Percentiles rank a stretch among this genome's conserved stretches.
Evolutionary conservation across 1,140 invertebrate genomes (phyloP).

Genomic region (Drosophila prosaltans): DNA sequence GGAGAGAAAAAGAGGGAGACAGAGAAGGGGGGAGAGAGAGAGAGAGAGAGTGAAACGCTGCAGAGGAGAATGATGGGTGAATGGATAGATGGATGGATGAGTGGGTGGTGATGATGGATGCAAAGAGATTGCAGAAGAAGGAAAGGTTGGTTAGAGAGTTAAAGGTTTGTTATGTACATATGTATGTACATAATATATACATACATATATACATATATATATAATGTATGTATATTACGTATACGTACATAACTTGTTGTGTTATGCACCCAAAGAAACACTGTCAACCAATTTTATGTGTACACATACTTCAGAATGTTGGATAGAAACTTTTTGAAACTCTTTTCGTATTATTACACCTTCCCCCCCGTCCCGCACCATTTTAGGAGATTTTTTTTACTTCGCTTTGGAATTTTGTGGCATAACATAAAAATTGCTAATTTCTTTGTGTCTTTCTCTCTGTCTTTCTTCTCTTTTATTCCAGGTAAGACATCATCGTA

Average conservation of each 20-base stretch:
- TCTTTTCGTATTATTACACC: no score
- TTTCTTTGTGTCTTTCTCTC: slow-evolving; percentile 30
- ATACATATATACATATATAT: background rate
- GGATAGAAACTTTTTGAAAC: no score
- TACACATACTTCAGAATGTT: background rate
- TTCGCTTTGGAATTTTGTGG: background rate
- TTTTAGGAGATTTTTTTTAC: background rate
- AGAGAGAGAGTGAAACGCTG: background rate
- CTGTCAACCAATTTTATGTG: background rate
- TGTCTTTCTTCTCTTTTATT: slow-evolving; percentile 27
- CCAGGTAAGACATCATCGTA: slow-evolving; percentile 61
- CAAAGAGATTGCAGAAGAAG: background rate
- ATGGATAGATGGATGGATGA: background rate
- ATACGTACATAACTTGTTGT: background rate
- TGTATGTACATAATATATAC: background rate
- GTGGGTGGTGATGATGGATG: background rate
- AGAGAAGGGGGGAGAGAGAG: no score
- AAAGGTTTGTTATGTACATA: no score
- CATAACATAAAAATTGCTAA: slow-evolving; percentile 19
- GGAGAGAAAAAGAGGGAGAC: no score
- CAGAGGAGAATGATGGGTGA: background rate
- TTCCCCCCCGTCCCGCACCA: no score
- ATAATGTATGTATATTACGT: background rate
- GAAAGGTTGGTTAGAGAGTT: no score
- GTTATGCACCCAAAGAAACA: background rate